Conservation (phyloP, 2,888 invertebrate genomes). For the Polylopha cassiicola region DNA sequence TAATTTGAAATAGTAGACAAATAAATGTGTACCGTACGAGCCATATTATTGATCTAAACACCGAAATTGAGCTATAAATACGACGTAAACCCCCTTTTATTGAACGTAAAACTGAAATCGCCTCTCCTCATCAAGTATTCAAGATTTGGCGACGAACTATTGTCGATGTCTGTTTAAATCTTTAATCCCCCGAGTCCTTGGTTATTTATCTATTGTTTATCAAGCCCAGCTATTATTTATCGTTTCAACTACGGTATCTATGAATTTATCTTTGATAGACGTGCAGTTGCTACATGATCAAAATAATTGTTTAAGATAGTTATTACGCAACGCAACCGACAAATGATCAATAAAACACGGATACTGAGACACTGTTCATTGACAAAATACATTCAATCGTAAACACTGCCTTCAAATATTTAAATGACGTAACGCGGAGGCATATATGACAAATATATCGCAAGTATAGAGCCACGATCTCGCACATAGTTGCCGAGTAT, state of each 20-base stretch:
- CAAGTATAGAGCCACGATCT: constrained; percentile 8
- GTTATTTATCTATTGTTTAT: constrained; percentile 21
- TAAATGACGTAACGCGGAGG: constrained; percentile 9
- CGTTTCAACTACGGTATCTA: constrained; percentile 20
- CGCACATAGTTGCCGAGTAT: constrained; percentile 22
- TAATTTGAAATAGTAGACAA: background rate
- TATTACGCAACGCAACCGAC: background rate
- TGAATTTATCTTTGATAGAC: constrained; percentile 26
- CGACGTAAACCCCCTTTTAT: constrained; percentile 38
- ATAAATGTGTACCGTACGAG: constrained; percentile 6
- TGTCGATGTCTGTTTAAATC: constrained; percentile 20
- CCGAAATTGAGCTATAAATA: constrained; percentile 42
- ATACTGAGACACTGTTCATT: too few relatives aligned
- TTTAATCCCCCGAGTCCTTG: constrained; percentile 22
- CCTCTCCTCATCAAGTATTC: constrained; percentile 40
- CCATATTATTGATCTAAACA: constrained; percentile 33
- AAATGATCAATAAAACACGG: constrained; percentile 1
- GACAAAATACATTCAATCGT: too few relatives aligned
- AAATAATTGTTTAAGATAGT: constrained; percentile 2
- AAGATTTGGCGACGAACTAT: constrained; percentile 29
- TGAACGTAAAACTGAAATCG: constrained; percentile 36
- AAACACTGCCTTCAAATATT: constrained; percentile 17
- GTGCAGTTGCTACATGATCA: constrained; percentile 7
- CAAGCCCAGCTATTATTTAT: constrained; percentile 32
- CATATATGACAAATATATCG: constrained; percentile 8